phyloP scores from a whole-genome alignment of 2,113 vertebrate genomes.

The Tretioscincus oriximinensis region DNA sequence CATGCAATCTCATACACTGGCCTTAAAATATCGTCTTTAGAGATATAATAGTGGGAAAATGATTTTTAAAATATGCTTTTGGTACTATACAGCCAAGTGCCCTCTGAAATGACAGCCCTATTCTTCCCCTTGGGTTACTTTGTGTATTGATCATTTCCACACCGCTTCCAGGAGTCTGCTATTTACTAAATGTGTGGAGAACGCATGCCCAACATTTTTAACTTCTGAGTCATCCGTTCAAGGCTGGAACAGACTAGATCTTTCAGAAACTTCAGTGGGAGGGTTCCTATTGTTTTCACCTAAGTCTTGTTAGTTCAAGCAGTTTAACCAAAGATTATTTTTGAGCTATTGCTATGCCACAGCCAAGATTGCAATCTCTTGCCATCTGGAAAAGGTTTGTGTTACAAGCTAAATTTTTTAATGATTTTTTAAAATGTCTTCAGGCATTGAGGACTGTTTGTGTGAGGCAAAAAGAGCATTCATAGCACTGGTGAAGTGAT shows the following conservation, averaged over 20 bases:
- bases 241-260: conserved; percentile 60
- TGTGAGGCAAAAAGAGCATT: not conserved
- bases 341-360: not conserved
- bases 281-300: conserved; percentile 56
- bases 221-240: conserved; percentile 72
- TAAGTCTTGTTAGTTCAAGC: not conserved
- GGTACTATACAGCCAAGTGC: conserved; percentile 54
- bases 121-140: conserved; percentile 61
- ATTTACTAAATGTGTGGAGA: conserved; percentile 61
- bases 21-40: not conserved
- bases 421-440: not conserved
- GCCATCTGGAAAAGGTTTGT: not conserved
- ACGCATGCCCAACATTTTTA: conserved; percentile 68
- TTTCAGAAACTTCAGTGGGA: conserved; percentile 50
- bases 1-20: not conserved
- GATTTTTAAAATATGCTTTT: not conserved
- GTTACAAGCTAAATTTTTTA: not conserved
- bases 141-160: conserved; percentile 55
- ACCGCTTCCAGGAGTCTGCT: conserved; percentile 51
- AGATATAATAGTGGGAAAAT: not conserved
- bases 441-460: not conserved
- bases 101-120: conserved; percentile 62
- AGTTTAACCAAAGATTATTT: conserved; percentile 8
- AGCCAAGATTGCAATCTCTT: not conserved
- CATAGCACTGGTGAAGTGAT: not conserved